A percentile compares a stretch with the other conserved stretches of the same genome.
phyloP scores from a whole-genome alignment of 1,140 invertebrate genomes.

The Anadara kagoshimensis region DNA sequence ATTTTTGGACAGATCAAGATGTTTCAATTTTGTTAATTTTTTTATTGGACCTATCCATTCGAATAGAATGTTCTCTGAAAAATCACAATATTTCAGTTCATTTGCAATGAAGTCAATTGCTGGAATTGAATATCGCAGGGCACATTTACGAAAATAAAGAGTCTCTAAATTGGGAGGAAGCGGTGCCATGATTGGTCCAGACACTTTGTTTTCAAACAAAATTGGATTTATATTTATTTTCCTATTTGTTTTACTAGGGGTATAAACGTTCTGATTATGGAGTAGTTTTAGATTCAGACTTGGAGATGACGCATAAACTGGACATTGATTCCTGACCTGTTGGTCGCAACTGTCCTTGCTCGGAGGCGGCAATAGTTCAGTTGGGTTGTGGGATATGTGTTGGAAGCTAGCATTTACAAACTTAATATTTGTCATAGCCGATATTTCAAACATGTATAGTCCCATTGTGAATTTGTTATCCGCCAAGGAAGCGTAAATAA shows the following conservation, averaged over 20 bases:
- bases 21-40: not conserved
- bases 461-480: slow-evolving; percentile 29
- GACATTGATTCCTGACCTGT: not conserved
- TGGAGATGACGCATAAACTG: too few relatives aligned
- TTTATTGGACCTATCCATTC: slow-evolving; percentile 27
- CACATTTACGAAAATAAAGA: not conserved
- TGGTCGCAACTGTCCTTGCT: not conserved
- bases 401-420: not conserved
- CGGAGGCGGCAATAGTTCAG: not conserved
- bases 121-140: slow-evolving; percentile 1
- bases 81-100: slow-evolving; percentile 14
- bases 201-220: not conserved
- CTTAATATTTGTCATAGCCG: not conserved
- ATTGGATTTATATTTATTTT: too few relatives aligned
- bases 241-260: not conserved
- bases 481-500: slow-evolving; percentile 4
- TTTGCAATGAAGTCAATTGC: not conserved
- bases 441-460: slow-evolving; percentile 6
- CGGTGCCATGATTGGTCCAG: not conserved
- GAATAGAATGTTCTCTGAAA: slow-evolving; percentile 15
- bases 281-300: too few relatives aligned
- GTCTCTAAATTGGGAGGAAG: slow-evolving; percentile 6
- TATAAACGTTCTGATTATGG: too few relatives aligned
- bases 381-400: not conserved
- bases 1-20: slow-evolving; percentile 29